A percentile compares a stretch with the other conserved stretches of the same genome.
phyloP scores from a whole-genome alignment of 2,113 vertebrate species.

The Vidua macroura region DNA sequence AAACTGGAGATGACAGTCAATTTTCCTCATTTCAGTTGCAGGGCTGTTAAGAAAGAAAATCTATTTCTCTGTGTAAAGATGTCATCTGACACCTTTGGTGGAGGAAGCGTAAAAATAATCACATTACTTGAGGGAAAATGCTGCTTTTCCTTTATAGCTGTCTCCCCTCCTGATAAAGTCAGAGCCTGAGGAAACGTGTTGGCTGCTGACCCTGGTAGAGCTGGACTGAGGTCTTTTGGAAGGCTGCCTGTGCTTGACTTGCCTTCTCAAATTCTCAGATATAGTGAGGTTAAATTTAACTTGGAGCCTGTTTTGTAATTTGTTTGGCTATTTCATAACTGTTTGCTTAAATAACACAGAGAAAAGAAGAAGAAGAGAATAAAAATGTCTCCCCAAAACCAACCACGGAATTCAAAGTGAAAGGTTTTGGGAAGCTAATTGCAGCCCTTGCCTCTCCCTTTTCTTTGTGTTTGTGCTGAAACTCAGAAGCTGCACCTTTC shows the following conservation, averaged over 20 bases:
- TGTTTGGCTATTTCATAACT: neutral
- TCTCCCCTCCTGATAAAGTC: neutral
- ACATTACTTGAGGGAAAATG: neutral
- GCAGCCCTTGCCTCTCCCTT: neutral
- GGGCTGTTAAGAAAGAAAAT: neutral
- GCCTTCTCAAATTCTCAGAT: neutral
- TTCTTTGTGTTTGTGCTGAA: neutral
- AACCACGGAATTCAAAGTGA: neutral
- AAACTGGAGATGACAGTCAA: neutral
- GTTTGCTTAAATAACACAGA: neutral
- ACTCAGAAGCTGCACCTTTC: neutral
- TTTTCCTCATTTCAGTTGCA: neutral
- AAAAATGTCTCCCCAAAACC: neutral
- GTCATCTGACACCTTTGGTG: neutral
- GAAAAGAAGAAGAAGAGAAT: neutral
- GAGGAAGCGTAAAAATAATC: neutral
- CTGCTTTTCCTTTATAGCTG: neutral
- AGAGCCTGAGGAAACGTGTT: neutral
- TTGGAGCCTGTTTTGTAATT: neutral
- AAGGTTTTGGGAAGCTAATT: neutral
- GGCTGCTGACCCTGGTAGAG: neutral
- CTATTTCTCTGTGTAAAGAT: rapidly evolving
- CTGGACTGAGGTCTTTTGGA: neutral
- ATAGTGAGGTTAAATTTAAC: neutral
- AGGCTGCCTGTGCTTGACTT: neutral